These are phyloP conservation scores for Heliornis fulica DNA, from an alignment of 2,113 vertebrate genomes.

Conservation along the genomic window DNA sequence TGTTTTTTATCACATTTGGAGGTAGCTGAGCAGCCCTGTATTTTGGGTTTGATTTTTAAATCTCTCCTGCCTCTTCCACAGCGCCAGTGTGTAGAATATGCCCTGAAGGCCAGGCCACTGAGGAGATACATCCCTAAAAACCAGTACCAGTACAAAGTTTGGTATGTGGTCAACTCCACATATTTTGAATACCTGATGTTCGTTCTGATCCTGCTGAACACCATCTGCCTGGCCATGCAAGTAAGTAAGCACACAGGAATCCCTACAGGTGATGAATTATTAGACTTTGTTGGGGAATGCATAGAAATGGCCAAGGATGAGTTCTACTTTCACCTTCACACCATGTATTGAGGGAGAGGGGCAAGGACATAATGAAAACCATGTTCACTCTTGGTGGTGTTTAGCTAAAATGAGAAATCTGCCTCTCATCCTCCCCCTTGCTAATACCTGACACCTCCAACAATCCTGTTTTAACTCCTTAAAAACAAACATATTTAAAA, in stretches of 20 bases:
- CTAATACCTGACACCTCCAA: neutral
- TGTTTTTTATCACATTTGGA: neutral
- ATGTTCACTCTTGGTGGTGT: neutral
- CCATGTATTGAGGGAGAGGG: neutral
- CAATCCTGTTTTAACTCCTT: neutral
- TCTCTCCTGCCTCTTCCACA: constrained; percentile 54
- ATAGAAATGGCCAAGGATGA: neutral
- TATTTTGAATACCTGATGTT: constrained; percentile 99
- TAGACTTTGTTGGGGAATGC: neutral
- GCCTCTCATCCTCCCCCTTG: neutral
- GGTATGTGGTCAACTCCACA: constrained; percentile 99
- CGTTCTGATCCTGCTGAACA: constrained; percentile 97
- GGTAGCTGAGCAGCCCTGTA: neutral
- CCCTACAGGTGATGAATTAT: neutral
- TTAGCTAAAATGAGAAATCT: neutral
- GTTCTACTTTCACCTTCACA: neutral
- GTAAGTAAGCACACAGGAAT: constrained; percentile 69
- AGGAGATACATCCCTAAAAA: constrained; percentile 98
- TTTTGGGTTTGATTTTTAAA: neutral
- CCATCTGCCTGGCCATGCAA: constrained; percentile 99
- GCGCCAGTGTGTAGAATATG: constrained; percentile 98
- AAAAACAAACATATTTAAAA: neutral
- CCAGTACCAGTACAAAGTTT: constrained; percentile 98
- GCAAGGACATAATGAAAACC: neutral
- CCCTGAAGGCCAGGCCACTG: constrained; percentile 93